Evolutionary conservation across 92 coral and sea anemone species (phyloP), one percentile per base, ranked within the genome.

Genomic region (Desmophyllum pertusum): DNA sequence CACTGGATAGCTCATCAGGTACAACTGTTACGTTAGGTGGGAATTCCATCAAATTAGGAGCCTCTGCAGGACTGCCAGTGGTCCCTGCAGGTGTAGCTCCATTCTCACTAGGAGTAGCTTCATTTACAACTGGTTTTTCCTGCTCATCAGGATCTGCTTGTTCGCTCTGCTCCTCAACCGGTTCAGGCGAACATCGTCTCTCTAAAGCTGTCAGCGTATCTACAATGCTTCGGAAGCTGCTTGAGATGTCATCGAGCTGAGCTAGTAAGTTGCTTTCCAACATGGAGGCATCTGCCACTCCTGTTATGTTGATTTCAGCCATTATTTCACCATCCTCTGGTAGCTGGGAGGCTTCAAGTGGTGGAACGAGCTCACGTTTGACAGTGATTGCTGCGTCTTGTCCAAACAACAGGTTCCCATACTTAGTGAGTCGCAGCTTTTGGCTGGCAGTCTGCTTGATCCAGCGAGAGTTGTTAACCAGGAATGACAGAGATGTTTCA

Each of bases 401-500:
- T 10, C 94, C 95, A 63, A 86, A 81, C 64, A 92, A 59, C 27
- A 76, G 77, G 90, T 75, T 85, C 48, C 83, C 81, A 81, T 92
- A 86, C 73, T 89, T 92, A 31, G 77, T 21, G 45, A 94, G 92
- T 23, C 91, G 92, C 27, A 79, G 92, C 37, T 81, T 85, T 68
- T 94, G 95, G 36, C 86, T 85, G n/a, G 86, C 83, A 2, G 93
- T 83, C 6, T 80, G 84, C 45, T 90, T 94, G 70, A 92, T 88
- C 98, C 98, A 94, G 15, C 95, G 92, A 33, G 85, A 85, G 84
- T 90, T 92, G 90, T 92, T 92, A 61, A 94, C 89, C 65, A 94
- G 89, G 87, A 94, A 94, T 0, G 95, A 90, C 21, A 94, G 81
- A 1, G 90, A 87, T 37, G 98, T 94, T 25, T 94, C 98, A 7